A percentile compares a stretch with the other conserved stretches of the same genome.
phyloP scores from a whole-genome alignment of 2,797 vertebrate genomes.

The Garrulus glandarius region DNA sequence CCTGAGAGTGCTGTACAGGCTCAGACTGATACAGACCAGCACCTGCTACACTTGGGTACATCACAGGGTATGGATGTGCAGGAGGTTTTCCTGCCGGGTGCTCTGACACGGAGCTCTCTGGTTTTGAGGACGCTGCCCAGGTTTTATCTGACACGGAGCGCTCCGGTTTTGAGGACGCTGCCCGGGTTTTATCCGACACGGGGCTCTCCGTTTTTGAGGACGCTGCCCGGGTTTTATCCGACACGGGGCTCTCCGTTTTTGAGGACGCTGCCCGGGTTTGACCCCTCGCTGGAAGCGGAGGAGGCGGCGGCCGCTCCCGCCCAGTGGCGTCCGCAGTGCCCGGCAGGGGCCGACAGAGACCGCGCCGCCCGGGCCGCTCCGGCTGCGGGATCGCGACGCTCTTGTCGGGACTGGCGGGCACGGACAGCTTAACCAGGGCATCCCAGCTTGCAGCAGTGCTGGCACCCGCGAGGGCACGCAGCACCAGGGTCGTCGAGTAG shows the following conservation, averaged over 20 bases:
- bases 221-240: too few relatives aligned
- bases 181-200: too few relatives aligned
- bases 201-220: too few relatives aligned
- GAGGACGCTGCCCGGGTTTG: too few relatives aligned
- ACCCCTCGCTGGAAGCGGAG: too few relatives aligned
- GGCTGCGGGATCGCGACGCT: too few relatives aligned
- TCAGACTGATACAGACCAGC: not conserved
- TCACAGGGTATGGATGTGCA: rapidly evolving
- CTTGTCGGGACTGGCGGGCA: not conserved
- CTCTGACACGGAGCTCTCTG: not conserved
- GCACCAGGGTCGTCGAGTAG: not conserved
- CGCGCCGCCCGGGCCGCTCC: not conserved
- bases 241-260: too few relatives aligned
- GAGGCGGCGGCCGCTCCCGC: not conserved
- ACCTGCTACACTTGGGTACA: rapidly evolving
- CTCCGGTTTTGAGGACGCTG: too few relatives aligned
- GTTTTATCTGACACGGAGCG: too few relatives aligned
- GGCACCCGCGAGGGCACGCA: not conserved
- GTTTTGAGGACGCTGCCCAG: too few relatives aligned
- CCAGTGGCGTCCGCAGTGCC: not conserved
- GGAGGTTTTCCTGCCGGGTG: not conserved
- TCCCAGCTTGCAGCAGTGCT: not conserved
- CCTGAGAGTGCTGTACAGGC: not conserved
- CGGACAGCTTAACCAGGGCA: rapidly evolving
- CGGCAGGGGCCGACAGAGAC: not conserved